These are phyloP conservation scores for Drosophila suzukii DNA, from an alignment of 1,140 invertebrate genomes.

Conservation along the genomic window DNA sequence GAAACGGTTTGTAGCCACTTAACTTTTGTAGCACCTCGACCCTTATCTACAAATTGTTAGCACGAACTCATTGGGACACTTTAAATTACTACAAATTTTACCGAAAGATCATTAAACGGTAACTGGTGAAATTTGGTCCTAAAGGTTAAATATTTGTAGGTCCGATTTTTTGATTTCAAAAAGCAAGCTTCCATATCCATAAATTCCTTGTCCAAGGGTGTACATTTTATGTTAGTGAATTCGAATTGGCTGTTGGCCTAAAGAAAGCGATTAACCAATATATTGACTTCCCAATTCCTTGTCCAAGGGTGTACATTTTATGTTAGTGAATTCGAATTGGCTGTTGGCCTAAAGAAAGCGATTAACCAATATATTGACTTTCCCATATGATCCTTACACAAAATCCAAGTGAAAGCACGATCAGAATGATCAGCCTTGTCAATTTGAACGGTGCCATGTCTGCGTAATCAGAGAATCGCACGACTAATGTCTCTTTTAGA, in stretches of 20 bases:
- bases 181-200: not conserved
- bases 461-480: not conserved
- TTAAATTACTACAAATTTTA: too few species aligned
- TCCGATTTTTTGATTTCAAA: constrained; percentile 13
- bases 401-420: not conserved
- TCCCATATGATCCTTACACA: not conserved
- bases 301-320: constrained; percentile 8
- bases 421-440: not conserved
- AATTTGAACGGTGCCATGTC: not conserved
- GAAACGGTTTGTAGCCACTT: not conserved
- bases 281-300: not conserved
- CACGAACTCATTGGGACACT: not conserved
- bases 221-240: constrained; percentile 12
- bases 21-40: not conserved
- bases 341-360: not conserved
- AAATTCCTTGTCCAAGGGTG: not conserved
- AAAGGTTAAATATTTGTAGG: constrained; percentile 2
- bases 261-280: not conserved
- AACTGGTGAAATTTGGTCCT: constrained; percentile 1
- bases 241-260: constrained; percentile 5
- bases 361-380: not conserved
- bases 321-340: constrained; percentile 11
- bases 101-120: constrained; percentile 1
- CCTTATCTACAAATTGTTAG: not conserved
- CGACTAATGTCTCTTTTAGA: too few species aligned